These are phyloP conservation scores for Poeciliopsis retropinna DNA, from an alignment of 2,113 vertebrate genomes.

Conservation along the genomic window DNA sequence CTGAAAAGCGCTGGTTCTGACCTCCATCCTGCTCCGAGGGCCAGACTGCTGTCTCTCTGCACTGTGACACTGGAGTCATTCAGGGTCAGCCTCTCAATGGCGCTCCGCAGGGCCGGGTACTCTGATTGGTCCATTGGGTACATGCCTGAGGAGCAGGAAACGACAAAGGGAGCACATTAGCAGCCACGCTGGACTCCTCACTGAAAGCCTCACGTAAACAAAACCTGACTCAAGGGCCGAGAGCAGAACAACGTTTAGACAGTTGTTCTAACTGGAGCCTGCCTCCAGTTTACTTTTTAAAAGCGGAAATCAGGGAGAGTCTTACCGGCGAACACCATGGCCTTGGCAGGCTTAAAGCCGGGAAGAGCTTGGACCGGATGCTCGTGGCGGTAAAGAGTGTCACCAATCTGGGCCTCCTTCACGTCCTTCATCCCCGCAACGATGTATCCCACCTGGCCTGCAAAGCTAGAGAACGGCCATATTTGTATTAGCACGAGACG, in stretches of 20 bases:
- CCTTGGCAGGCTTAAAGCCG: slow-evolving; percentile 93
- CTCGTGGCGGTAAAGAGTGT: slow-evolving; percentile 89
- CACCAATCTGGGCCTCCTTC: slow-evolving; percentile 98
- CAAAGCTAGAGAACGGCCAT: slow-evolving; percentile 80
- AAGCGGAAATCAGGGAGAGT: not conserved
- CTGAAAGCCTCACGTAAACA: slow-evolving; percentile 7
- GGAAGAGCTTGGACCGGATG: slow-evolving; percentile 91
- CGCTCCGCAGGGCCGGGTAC: slow-evolving; percentile 89
- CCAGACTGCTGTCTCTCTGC: slow-evolving; percentile 92
- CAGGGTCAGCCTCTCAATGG: slow-evolving; percentile 92
- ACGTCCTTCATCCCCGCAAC: slow-evolving; percentile 97
- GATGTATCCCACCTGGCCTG: slow-evolving; percentile 96
- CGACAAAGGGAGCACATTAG: slow-evolving; percentile 4
- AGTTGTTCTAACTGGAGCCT: too few relatives aligned
- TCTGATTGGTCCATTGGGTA: slow-evolving; percentile 95
- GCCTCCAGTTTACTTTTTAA: not conserved
- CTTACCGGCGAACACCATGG: slow-evolving; percentile 98
- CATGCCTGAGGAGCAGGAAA: slow-evolving; percentile 82
- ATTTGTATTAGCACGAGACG: not conserved
- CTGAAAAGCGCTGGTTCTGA: slow-evolving; percentile 62
- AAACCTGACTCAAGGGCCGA: not conserved
- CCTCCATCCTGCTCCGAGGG: slow-evolving; percentile 97
- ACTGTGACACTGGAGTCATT: slow-evolving; percentile 95
- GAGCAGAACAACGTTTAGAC: not conserved
- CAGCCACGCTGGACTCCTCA: slow-evolving; percentile 6